Evolutionary conservation across 2,888 invertebrate species (phyloP), one percentile per base, ranked within the genome.

Genomic region (Polyommatus iphigenia): DNA sequence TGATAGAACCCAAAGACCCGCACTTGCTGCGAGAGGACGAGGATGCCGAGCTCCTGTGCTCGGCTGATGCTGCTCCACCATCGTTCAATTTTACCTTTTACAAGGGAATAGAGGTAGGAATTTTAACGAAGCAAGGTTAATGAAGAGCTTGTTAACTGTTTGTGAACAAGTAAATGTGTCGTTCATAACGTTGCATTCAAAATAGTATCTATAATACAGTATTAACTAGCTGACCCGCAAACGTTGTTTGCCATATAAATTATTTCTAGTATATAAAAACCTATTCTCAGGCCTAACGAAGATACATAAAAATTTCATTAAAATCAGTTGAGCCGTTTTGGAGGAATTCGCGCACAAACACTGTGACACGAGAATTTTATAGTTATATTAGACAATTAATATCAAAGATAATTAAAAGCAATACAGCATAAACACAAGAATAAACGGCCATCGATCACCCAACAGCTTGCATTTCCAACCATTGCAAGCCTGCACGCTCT

Each of bases 31-130:
- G 95, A 81, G 98, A 98, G 91, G 97, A 97, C 75, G 96, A 97
- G 83, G 96, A 97, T 83, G 96, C 97, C 77, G 96, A 96, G 84
- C 94, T 98, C 78, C 95, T 96, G 78, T 98, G 98, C 87, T 96
- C 97, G 81, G 96, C 97, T 41, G 96, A 96, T 82, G 97, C 98
- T 71, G 96, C 96, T 80, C 98, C 98, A 15, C 95, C 95, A 71
- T 96, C 97, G 15, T 95, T 95, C 82, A 96, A 95, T 84, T 97
- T 96, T 87, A 95, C 96, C 77, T 98, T 98, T 96, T 97, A 96
- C 87, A 97, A 96, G 88, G 91, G 91, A 50, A 84, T 87, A 73
- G 96, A 97, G 93, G 98, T 98, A 95, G 96, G 96, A n/a, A 41
- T 62, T 62, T 15, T n/a, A 24, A 46, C 46, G 3, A 46, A 46